A percentile compares a stretch with the other conserved stretches of the same genome.
Conservation (phyloP, 2,888 invertebrate species). For the Lagria hirta region DNA sequence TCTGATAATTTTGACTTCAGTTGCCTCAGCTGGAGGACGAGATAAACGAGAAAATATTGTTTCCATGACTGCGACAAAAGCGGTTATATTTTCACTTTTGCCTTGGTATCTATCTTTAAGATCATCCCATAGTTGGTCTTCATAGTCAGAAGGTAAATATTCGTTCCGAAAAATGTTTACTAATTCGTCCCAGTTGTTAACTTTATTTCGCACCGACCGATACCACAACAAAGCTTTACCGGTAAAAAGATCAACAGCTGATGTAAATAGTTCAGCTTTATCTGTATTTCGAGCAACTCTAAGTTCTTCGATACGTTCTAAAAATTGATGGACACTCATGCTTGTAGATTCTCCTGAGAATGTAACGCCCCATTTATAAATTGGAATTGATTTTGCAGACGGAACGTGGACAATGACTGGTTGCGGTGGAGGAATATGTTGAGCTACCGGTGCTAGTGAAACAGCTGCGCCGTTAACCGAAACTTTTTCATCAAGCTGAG, state of each 20-base stretch:
- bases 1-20: slow-evolving; percentile 1
- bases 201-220: slow-evolving; percentile 7
- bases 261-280: slow-evolving; percentile 19
- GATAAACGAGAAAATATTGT: slow-evolving; percentile 13
- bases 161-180: slow-evolving; percentile 18
- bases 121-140: slow-evolving; percentile 34
- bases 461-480: no score
- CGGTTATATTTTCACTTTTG: slow-evolving; percentile 30
- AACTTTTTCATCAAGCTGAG: no score
- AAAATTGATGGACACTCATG: slow-evolving; percentile 21
- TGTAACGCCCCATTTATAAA: slow-evolving; percentile 7
- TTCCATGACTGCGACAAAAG: slow-evolving; percentile 27
- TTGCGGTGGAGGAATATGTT: no score
- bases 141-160: slow-evolving; percentile 31
- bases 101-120: slow-evolving; percentile 34
- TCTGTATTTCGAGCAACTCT: slow-evolving; percentile 24
- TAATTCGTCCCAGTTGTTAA: slow-evolving; percentile 22
- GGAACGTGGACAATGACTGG: no score
- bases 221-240: slow-evolving; percentile 28
- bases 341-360: slow-evolving; percentile 12
- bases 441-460: no score
- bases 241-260: slow-evolving; percentile 30
- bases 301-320: slow-evolving; percentile 33
- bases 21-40: background rate
- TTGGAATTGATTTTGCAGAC: no score